Evolutionary conservation across 2,113 vertebrate genomes (phyloP).

Genomic region (Apus apus): DNA sequence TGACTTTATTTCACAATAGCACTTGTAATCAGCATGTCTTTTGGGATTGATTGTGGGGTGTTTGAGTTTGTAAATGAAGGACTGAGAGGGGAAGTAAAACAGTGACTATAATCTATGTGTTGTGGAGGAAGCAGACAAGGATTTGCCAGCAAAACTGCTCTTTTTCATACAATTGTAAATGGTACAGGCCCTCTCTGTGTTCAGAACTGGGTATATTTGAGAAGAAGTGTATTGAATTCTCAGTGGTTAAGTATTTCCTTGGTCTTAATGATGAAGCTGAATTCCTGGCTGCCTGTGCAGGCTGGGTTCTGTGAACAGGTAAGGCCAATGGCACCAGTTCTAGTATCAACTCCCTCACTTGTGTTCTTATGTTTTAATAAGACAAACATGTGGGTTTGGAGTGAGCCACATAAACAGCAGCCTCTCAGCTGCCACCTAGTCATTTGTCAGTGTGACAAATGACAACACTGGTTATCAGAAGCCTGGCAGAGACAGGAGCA

Average conservation of each 20-base stretch:
- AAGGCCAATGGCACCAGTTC: not conserved
- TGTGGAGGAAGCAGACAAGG: not conserved
- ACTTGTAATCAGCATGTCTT: not conserved
- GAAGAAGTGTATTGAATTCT: not conserved
- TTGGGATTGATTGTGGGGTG: not conserved
- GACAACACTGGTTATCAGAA: not conserved
- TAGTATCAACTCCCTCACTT: not conserved
- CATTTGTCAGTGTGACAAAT: not conserved
- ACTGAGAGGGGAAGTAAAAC: not conserved
- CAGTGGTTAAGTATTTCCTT: not conserved
- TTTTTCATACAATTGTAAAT: not conserved
- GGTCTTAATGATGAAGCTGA: not conserved
- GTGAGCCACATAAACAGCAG: not conserved
- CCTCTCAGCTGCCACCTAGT: not conserved
- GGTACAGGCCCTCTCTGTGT: not conserved
- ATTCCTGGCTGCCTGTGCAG: not conserved
- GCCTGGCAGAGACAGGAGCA: not conserved
- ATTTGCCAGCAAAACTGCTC: not conserved
- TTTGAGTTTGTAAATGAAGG: constrained; percentile 5
- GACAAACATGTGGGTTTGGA: not conserved
- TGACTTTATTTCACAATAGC: not conserved
- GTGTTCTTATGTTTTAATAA: constrained; percentile 54
- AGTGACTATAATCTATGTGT: not conserved
- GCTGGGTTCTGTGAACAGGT: not conserved
- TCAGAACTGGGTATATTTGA: not conserved